phyloP scores from a whole-genome alignment of 2,797 vertebrate genomes.

The Gymnocypris eckloni region DNA sequence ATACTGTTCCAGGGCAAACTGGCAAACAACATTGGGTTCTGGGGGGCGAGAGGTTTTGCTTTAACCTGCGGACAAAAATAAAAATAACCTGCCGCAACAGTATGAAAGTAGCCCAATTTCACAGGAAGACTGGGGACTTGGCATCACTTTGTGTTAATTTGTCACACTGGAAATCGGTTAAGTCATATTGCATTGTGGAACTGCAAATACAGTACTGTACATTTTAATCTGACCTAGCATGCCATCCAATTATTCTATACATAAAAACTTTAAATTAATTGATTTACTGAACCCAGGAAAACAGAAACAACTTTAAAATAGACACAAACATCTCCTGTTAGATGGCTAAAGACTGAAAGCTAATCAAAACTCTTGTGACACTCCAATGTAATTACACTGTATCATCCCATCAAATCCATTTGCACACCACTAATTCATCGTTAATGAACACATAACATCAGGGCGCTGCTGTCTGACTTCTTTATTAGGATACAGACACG shows the following conservation, averaged over 20 bases:
- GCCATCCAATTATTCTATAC: not conserved
- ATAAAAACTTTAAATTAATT: not conserved
- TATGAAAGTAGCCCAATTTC: not conserved
- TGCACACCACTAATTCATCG: constrained; percentile 5
- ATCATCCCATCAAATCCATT: constrained; percentile 38
- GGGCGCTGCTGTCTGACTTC: not conserved
- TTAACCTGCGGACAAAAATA: not conserved
- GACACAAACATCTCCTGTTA: not conserved
- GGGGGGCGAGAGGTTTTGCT: not conserved
- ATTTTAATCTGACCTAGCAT: not conserved
- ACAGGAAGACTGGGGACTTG: not conserved
- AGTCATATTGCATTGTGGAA: not conserved
- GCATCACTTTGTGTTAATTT: not conserved
- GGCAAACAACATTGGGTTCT: no score
- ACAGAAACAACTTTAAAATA: not conserved
- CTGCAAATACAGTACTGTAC: not conserved
- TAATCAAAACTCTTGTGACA: constrained; percentile 9
- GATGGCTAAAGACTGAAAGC: not conserved
- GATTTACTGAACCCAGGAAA: not conserved
- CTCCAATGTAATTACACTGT: constrained; percentile 8
- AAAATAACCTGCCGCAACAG: not conserved
- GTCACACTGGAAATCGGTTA: not conserved
- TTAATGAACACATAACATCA: constrained; percentile 29
- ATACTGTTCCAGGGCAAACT: no score
- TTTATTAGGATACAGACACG: constrained; percentile 21